Percentiles rank a stretch among this genome's conserved stretches.
These are phyloP conservation scores for Ailurus styani DNA, from an alignment of 2,113 vertebrate genomes.

Conservation along the genomic window DNA sequence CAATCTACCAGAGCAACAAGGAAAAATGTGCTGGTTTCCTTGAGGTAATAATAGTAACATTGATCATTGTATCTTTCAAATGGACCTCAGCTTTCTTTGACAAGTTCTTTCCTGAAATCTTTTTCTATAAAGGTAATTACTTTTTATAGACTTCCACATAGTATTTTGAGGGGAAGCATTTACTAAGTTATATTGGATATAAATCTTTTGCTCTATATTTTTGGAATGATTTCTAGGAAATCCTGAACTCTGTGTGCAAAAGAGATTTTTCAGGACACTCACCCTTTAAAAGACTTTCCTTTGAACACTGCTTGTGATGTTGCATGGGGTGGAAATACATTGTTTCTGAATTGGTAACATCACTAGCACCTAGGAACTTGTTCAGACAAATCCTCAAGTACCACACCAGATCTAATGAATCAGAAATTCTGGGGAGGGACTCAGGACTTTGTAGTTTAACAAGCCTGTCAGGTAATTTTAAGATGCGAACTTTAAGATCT, in stretches of 20 bases:
- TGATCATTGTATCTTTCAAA: not conserved
- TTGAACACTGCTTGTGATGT: not conserved
- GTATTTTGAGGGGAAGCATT: not conserved
- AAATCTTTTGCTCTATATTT: not conserved
- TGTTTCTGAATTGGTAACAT: not conserved
- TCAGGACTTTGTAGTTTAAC: not conserved
- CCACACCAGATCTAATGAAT: not conserved
- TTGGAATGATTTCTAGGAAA: not conserved
- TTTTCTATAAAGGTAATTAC: slow-evolving; percentile 5
- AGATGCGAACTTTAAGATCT: not conserved
- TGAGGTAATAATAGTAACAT: not conserved
- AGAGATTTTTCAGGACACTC: not conserved
- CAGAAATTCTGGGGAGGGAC: not conserved
- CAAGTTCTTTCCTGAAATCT: not conserved
- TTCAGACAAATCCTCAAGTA: not conserved
- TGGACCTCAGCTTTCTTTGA: not conserved
- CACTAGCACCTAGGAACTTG: not conserved
- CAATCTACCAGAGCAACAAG: not conserved
- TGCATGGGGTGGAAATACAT: not conserved
- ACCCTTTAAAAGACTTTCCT: not conserved
- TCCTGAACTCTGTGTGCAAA: not conserved
- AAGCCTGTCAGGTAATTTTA: not conserved
- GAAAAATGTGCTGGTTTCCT: not conserved
- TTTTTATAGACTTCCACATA: not conserved
- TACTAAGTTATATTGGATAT: not conserved